phyloP scores from a whole-genome alignment of 2,797 vertebrate species.

The Scolopax bukidnonensis region DNA sequence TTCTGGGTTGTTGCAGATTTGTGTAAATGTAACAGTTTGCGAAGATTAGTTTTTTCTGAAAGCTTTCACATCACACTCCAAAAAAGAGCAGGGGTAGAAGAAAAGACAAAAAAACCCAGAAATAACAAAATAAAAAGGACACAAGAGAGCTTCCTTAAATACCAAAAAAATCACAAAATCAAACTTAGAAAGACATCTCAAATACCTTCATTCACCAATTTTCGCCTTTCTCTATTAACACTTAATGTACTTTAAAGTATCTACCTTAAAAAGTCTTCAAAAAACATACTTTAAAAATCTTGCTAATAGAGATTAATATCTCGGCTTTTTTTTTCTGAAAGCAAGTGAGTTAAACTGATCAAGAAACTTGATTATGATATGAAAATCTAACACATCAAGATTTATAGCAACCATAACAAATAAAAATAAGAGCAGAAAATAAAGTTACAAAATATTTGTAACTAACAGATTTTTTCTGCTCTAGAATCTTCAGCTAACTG shows the following conservation, averaged over 20 bases:
- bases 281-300: background rate
- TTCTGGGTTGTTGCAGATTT: background rate
- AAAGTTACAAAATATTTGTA: background rate
- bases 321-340: background rate
- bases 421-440: background rate
- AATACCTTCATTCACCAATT: background rate
- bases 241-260: background rate
- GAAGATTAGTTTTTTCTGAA: background rate
- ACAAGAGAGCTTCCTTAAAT: background rate
- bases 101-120: background rate
- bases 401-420: background rate
- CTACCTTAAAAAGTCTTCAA: background rate
- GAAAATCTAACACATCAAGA: background rate
- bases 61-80: background rate
- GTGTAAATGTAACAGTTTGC: background rate
- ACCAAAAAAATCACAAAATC: background rate
- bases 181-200: background rate
- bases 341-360: background rate
- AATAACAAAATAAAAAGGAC: background rate
- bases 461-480: background rate
- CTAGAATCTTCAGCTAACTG: background rate
- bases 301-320: background rate
- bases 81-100: background rate
- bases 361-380: background rate
- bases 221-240: background rate